Base-by-base conservation (phyloP, 53 echinoderm and acorn worm genomes). In the Apostichopus leukothele region DNA sequence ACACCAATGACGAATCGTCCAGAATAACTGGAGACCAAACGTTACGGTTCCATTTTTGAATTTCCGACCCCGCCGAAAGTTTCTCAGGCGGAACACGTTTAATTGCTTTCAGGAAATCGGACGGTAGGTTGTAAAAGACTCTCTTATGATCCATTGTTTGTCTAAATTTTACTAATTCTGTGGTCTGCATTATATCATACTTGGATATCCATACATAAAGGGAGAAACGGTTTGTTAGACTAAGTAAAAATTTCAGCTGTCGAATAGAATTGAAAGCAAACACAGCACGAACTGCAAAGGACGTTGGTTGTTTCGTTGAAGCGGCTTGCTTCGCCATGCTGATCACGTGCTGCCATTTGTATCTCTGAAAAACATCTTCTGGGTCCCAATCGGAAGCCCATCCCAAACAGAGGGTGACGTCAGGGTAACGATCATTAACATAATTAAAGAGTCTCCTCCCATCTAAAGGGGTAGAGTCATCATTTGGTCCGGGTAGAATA, bases 291-390 rank as follows among this genome's bases (percentile, higher is more conserved):
- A 97, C 75, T 11, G 92, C 83, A 53, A 97, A 95, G 8, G 95
- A 86, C 10, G 93, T 83, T 7, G 87, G 95, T 27, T 91, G 93
- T 73, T 60, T 84, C 20, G 90, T 76, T 27, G 78, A 54, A 7
- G 95, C 93, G 75, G 95, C 95, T 10, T 88, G 79, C 78, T 93
- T 97, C 0, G 97, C 94, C 97, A 97, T 97, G 39, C 91, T 89
- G 76, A 97, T 92, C 21, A 95, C 95, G 53, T 92, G 86, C 55
- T 77, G 90, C 97, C 97, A 97, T 6, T 83, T 91, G 88, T 97
- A 97, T 18, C 90, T 90, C 66, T 88, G 54, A 76, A 93, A 90
- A 26, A 73, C 59, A 6, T 90, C 91, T 60, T 97, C 94, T 51
- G 95, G 92, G 26, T 84, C 83, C 95, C 93, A 95, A 10, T 81